Percentiles rank a stretch among this genome's conserved stretches.
phyloP scores from a whole-genome alignment of 2,797 vertebrate genomes.

The Sardinella longiceps region DNA sequence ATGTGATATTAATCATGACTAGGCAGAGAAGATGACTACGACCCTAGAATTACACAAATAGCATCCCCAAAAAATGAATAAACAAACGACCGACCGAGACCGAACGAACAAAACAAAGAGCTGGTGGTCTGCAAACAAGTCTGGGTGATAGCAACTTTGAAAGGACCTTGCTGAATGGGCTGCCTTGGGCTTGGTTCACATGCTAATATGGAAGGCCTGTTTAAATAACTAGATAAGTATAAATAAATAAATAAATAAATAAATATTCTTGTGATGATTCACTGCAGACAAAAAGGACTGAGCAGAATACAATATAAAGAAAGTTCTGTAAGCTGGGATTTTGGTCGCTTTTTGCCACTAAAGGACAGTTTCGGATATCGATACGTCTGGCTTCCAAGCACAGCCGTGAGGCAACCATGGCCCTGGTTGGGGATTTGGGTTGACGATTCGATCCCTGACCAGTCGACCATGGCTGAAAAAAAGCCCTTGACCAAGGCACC shows the following conservation, averaged over 20 bases:
- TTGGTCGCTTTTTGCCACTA: neutral
- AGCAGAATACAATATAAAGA: neutral
- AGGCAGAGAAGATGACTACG: neutral
- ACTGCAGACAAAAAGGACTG: neutral
- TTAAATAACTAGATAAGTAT: neutral
- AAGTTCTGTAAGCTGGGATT: neutral
- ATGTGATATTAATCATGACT: neutral
- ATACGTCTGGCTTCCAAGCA: neutral
- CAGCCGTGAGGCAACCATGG: too few relatives aligned
- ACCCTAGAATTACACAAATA: neutral
- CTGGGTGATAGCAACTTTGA: neutral
- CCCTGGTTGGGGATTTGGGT: too few relatives aligned
- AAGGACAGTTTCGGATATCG: neutral
- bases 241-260: neutral
- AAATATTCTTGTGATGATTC: neutral
- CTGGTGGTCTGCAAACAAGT: neutral
- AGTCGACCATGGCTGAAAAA: too few relatives aligned
- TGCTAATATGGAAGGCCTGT: neutral
- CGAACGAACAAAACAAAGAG: neutral
- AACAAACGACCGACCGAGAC: too few relatives aligned
- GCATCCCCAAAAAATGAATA: neutral
- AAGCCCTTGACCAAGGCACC: too few relatives aligned
- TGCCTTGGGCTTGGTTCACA: constrained; percentile 13
- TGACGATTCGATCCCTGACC: too few relatives aligned
- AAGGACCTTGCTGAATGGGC: constrained; percentile 8